Conservation (phyloP, 2,113 vertebrate species). For the Pelecanoides urinatrix region DNA sequence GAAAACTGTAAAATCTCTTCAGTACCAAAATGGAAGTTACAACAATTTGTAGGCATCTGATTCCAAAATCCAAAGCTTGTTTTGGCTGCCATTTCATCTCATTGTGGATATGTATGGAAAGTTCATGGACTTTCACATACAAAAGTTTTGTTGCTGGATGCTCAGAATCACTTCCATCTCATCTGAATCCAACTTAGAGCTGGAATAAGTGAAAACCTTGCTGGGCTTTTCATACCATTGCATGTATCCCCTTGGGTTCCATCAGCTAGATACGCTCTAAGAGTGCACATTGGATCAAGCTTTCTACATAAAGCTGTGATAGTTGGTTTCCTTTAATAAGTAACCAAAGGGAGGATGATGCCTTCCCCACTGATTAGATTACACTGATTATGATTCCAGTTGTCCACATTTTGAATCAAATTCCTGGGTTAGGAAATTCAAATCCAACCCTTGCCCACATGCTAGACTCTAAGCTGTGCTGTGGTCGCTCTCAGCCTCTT, state of each 20-base stretch:
- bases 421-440: neutral
- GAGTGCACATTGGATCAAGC: neutral
- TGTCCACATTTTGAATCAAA: neutral
- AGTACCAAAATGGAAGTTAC: neutral
- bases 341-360: neutral
- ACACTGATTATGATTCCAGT: neutral
- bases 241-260: neutral
- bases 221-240: neutral
- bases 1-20: neutral
- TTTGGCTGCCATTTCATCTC: neutral
- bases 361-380: neutral
- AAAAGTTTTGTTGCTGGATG: neutral
- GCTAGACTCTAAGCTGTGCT: neutral
- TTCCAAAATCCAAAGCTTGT: neutral
- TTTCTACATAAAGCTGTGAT: neutral
- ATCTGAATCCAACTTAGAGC: neutral
- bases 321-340: neutral
- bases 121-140: neutral
- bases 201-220: neutral
- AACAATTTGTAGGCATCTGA: neutral
- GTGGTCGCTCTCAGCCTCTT: fast-evolving
- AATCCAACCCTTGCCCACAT: neutral
- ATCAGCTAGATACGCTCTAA: fast-evolving
- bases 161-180: neutral
- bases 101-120: neutral